Base-by-base conservation (phyloP, 2,797 vertebrate genomes). In the Distichodus sexfasciatus region DNA sequence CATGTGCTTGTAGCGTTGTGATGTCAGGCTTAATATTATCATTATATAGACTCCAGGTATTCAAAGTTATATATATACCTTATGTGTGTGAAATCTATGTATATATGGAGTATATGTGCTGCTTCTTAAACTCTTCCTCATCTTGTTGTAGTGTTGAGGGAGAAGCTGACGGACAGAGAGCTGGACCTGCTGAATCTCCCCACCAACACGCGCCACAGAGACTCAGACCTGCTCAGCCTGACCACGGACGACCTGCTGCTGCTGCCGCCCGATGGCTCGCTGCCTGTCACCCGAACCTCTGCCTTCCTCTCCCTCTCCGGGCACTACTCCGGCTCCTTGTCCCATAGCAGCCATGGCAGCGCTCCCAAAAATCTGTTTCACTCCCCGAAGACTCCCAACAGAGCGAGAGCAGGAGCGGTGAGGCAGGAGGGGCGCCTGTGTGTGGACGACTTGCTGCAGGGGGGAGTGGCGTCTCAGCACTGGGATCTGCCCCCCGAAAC, bases 181-280 rank as follows among this genome's bases (percentile, higher is more conserved):
- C 66, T 91, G 65, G 76, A 86, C 79, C 86, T 86, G 69, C 76
- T 90, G 29, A 84, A 79, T n/a, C 80, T 90, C 4, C 84, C 81
- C 0, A 55, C 75, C 53, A 82, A 84, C 58, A 85, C 83, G 43
- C 76, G 57, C 31, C 38, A 60, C 6, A 24, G 62, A 69, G 91
- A 93, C 53, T 46, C 76, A 0, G 93, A 95, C 59, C 76, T 82
- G 3, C 36, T 91, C 10, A 96, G 94, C 28, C 85, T 97, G 67
- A 93, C 92, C 0, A 97, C 95, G 0, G 93, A 97, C 19, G 94
- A 96, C 70, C 87, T 97, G 0, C 76, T 96, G 68, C 80, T 80
- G 2, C 84, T 94, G 28, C 94, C 94, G 0, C 47, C 84, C 0
- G 93, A 96, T 0, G 94, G 94, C 17, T 94, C 92, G 0, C 79